These are phyloP conservation scores for Prenolepis imparis DNA, from an alignment of 2,888 invertebrate species.

Conservation along the genomic window DNA sequence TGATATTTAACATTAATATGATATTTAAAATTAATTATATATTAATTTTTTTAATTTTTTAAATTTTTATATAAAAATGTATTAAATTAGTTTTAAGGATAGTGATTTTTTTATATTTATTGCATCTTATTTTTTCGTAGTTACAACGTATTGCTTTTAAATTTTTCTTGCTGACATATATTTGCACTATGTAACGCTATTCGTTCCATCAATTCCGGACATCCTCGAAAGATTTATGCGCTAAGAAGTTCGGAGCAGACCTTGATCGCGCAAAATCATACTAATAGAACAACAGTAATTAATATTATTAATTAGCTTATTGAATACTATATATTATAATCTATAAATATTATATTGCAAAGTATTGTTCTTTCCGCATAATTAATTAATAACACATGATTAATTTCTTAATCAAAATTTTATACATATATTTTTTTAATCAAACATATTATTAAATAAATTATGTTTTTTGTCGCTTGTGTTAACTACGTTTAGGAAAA, in stretches of 20 bases:
- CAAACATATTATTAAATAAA: background rate
- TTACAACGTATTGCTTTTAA: constrained; percentile 35
- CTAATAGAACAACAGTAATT: constrained; percentile 6
- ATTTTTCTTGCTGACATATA: constrained; percentile 23
- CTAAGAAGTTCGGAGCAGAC: constrained; percentile 18
- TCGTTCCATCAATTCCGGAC: constrained; percentile 24
- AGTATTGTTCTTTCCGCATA: background rate
- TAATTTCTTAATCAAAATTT: background rate
- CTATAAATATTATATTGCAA: background rate
- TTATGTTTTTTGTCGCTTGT: background rate
- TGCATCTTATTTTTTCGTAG: background rate
- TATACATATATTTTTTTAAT: background rate
- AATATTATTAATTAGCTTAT: constrained; percentile 14
- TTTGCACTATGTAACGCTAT: constrained; percentile 9
- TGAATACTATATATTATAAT: background rate
- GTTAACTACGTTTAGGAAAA: background rate
- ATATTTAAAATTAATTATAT: background rate
- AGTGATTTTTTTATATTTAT: background rate
- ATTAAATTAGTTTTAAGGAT: background rate
- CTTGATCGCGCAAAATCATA: constrained; percentile 16
- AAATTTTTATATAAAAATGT: background rate
- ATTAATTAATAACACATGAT: background rate
- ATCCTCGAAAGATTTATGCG: constrained; percentile 28
- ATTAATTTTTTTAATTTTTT: no score
- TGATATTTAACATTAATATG: no score